Evolutionary conservation across 2,797 vertebrate species (phyloP), one percentile per base, ranked within the genome.

Genomic region (Pyrrhura leucotis): DNA sequence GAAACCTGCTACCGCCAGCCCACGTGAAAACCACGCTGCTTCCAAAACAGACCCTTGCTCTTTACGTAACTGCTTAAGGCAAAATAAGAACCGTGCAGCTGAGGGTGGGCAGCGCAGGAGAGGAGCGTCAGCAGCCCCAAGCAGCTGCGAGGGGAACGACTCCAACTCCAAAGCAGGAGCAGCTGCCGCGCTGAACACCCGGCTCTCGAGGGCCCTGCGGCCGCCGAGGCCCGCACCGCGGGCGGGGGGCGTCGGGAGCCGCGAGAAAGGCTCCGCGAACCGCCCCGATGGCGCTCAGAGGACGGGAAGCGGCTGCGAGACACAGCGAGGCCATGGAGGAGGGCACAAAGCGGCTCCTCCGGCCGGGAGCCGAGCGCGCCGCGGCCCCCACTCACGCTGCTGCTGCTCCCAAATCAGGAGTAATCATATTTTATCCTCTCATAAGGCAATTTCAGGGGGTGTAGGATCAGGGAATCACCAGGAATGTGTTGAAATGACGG

Each of bases 311-410:
- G 71, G 75, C 84, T 11, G 75, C 33, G 20, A 63, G 16, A 51
- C 82, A 28, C 40, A 33, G 39, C 47, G 28, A 12, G 42, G 42
- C 42, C 82, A 1, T 10, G 33, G 44, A 19, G 31, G 22, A 23
- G 31, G 22, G 79, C 45, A 29, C 54, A 54, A 78, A 62, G 62
- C 0, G 54, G 51, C 69, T 13, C 66, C 26, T n/a, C 10, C 62
- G 44, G 58, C 45, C 54, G 42, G 51, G 20, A 56, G 53, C 53
- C 21, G 53, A 56, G 53, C 53, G 20, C 53, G 53, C 31, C 86
- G 63, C 71, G 82, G 76, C 73, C 85, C 88, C 51, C 42, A 99
- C 99, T 96, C 99, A 99, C 99, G 98, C 92, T 99, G 99, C 96
- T 99, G 99, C 96, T 99, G 99, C 95, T 99, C 99, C 97, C 58